Conservation (phyloP, 2,888 invertebrate species). For the Sphaeridia pumilis region DNA sequence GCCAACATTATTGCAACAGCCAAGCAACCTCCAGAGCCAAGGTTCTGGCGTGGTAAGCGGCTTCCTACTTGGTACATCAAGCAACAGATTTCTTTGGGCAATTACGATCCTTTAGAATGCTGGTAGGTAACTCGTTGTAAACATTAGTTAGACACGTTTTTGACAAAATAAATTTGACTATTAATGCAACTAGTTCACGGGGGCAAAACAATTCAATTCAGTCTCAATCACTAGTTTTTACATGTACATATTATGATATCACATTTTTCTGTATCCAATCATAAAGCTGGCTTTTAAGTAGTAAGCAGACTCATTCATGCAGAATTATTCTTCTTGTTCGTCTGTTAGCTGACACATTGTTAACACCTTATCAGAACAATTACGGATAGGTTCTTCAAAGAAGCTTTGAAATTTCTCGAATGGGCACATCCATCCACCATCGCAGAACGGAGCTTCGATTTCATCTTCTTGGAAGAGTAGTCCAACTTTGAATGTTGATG, state of each 20-base stretch:
- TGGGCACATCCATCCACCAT: conserved; percentile 21
- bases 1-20: conserved; percentile 50
- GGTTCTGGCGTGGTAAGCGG: conserved; percentile 47
- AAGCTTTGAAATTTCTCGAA: conserved; percentile 19
- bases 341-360: conserved; percentile 22
- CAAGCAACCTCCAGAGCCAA: conserved; percentile 47
- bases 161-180: too few species aligned
- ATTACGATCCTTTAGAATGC: too few species aligned
- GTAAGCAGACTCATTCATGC: too few species aligned
- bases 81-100: conserved; percentile 6
- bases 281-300: too few species aligned
- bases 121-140: too few species aligned
- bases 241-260: too few species aligned
- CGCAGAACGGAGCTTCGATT: conserved; percentile 22
- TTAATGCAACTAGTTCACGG: too few species aligned
- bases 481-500: conserved; percentile 17
- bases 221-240: too few species aligned
- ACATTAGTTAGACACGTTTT: too few species aligned
- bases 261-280: too few species aligned
- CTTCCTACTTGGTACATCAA: conserved; percentile 44
- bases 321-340: too few species aligned
- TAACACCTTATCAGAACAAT: conserved; percentile 24
- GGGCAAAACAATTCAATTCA: too few species aligned
- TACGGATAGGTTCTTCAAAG: conserved; percentile 16
- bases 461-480: conserved; percentile 29